A percentile compares a stretch with the other conserved stretches of the same genome.
Evolutionary conservation across 2,888 invertebrate genomes (phyloP).

Genomic region (Ditula angustiorana): DNA sequence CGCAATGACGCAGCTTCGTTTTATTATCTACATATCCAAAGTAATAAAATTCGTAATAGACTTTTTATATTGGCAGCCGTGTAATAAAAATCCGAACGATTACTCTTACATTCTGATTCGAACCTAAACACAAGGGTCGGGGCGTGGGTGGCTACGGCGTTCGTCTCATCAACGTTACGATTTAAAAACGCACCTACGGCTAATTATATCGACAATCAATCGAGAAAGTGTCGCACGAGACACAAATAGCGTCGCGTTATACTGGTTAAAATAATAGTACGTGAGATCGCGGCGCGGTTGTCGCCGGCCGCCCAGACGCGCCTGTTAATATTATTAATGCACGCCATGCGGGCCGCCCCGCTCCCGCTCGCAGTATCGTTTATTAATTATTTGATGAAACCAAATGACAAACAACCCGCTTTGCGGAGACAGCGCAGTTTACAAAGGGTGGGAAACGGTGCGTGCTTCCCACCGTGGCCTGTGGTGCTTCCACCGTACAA

Average conservation of each 20-base stretch:
- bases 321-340: constrained; percentile 64
- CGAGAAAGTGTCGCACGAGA: constrained; percentile 62
- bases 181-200: constrained; percentile 47
- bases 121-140: constrained; percentile 40
- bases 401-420: constrained; percentile 51
- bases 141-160: constrained; percentile 44
- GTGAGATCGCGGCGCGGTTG: constrained; percentile 35
- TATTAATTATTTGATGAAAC: constrained; percentile 65
- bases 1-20: constrained; percentile 45
- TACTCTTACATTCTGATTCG: constrained; percentile 44
- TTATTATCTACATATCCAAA: constrained; percentile 45
- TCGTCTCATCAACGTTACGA: constrained; percentile 43
- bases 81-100: constrained; percentile 50
- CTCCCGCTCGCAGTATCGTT: constrained; percentile 52
- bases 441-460: constrained; percentile 62
- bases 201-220: constrained; percentile 72
- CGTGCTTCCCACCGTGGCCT: constrained; percentile 59
- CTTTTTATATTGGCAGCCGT: constrained; percentile 52
- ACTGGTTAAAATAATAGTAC: constrained; percentile 52
- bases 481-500: constrained; percentile 46
- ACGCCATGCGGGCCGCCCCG: constrained; percentile 59
- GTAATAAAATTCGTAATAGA: constrained; percentile 51
- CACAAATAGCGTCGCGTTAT: constrained; percentile 56
- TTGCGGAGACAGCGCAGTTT: constrained; percentile 45
- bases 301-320: constrained; percentile 44